These are phyloP conservation scores for Phenacoccus solenopsis DNA, from an alignment of 1,140 invertebrate genomes.

Conservation along the genomic window DNA sequence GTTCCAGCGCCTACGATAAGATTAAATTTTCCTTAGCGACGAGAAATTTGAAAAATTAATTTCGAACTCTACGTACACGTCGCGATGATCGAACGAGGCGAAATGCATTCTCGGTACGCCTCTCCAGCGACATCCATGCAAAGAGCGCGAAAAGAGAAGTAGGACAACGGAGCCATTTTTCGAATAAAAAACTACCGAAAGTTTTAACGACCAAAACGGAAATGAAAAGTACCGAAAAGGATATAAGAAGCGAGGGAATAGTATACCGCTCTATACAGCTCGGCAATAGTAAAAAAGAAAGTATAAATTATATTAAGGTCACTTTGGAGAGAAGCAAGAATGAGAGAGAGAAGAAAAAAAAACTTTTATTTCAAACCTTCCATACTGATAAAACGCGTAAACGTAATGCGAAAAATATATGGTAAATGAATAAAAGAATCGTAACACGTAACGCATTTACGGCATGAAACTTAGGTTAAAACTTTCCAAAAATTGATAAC, in stretches of 20 bases:
- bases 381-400: neutral
- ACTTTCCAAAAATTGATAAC: conserved; percentile 2
- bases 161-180: neutral
- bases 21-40: no score
- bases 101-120: no score
- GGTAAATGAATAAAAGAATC: neutral
- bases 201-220: neutral
- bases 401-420: neutral
- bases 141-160: no score
- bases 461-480: neutral
- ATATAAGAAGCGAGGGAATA: neutral
- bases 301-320: neutral
- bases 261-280: no score
- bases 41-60: no score
- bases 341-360: neutral
- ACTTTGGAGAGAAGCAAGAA: no score
- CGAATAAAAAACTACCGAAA: neutral
- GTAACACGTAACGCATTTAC: neutral
- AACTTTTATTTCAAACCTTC: neutral
- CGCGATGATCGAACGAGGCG: no score
- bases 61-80: no score
- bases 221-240: neutral
- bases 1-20: no score
- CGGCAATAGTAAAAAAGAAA: neutral
- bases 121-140: no score